Conservation (phyloP, 2,797 vertebrate genomes). For the Salarias fasciatus region DNA sequence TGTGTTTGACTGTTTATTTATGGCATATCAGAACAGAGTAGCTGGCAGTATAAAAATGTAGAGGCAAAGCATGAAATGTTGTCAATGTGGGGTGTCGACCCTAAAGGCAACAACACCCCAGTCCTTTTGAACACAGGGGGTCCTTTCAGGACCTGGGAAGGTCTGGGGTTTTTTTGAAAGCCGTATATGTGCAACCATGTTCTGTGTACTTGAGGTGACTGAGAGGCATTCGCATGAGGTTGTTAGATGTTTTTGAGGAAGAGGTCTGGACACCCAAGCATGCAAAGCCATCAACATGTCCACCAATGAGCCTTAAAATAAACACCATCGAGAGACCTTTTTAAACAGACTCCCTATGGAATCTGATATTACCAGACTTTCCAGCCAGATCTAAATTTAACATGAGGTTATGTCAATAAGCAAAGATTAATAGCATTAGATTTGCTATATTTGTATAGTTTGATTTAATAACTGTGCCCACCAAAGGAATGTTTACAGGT, state of each 20-base stretch:
- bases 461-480: slow-evolving; percentile 72
- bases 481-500: slow-evolving; percentile 68
- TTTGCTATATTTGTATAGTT: slow-evolving; percentile 76
- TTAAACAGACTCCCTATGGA: slow-evolving; percentile 68
- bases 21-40: slow-evolving; percentile 29
- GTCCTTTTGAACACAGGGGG: slow-evolving; percentile 17
- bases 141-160: slow-evolving; percentile 7
- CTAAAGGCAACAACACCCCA: slow-evolving; percentile 11
- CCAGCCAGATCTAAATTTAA: slow-evolving; percentile 70
- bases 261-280: slow-evolving; percentile 55
- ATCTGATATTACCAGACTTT: slow-evolving; percentile 71
- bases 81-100: slow-evolving; percentile 7
- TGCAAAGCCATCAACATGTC: slow-evolving; percentile 66
- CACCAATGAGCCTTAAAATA: slow-evolving; percentile 71
- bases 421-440: slow-evolving; percentile 74
- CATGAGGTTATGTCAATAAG: slow-evolving; percentile 71
- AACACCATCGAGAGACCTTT: slow-evolving; percentile 65
- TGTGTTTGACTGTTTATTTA: slow-evolving; percentile 29
- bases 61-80: slow-evolving; percentile 11
- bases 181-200: slow-evolving; percentile 25
- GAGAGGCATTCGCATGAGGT: slow-evolving; percentile 38
- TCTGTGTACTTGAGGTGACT: slow-evolving; percentile 26
- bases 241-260: slow-evolving; percentile 45
- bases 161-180: slow-evolving; percentile 2
- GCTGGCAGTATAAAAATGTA: slow-evolving; percentile 20